phyloP scores from a whole-genome alignment of 2,113 vertebrate genomes.

The Pluvianellus socialis region DNA sequence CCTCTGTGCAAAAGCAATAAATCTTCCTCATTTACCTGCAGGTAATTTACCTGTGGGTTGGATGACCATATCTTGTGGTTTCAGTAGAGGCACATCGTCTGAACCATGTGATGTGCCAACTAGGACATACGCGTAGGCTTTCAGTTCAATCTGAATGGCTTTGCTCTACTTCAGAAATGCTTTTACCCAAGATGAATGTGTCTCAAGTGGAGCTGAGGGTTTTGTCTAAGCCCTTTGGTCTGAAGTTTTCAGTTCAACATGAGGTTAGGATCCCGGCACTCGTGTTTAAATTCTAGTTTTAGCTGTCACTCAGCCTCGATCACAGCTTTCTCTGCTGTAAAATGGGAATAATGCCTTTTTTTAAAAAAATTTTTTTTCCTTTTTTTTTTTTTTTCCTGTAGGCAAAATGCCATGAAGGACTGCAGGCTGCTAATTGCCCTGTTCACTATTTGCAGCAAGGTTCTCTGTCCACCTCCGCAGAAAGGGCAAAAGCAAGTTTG shows the following conservation, averaged over 20 bases:
- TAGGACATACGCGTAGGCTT: neutral
- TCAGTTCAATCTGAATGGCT: neutral
- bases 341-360: neutral
- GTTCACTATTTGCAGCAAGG: neutral
- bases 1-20: neutral
- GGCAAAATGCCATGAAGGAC: neutral
- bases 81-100: neutral
- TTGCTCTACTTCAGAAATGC: neutral
- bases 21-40: neutral
- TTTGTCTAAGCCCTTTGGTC: neutral
- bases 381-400: neutral
- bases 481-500: neutral
- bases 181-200: neutral
- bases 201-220: neutral
- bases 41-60: neutral
- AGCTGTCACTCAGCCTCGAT: neutral
- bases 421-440: neutral
- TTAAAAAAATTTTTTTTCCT: too few relatives aligned
- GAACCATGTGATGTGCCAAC: neutral
- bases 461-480: neutral
- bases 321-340: neutral
- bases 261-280: neutral
- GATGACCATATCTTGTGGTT: neutral
- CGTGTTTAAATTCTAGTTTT: neutral
- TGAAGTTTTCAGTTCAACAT: neutral